Base-by-base conservation (phyloP, 2,797 vertebrate species). In the Chiloscyllium punctatum region DNA sequence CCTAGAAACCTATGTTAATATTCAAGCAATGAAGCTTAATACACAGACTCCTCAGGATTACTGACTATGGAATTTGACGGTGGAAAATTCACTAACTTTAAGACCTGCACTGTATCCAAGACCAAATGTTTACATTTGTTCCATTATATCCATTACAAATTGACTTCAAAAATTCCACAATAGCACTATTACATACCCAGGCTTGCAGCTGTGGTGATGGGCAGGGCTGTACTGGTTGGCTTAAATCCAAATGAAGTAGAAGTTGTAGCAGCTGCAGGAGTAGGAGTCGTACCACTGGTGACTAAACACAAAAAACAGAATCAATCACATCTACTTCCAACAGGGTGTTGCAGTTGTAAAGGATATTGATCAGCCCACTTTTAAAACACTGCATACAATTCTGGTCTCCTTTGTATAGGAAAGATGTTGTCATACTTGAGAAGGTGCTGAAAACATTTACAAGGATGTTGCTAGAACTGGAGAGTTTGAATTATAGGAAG, bases 221-320 rank as follows among this genome's bases (percentile, higher is more conserved):
- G 48, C 48, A 95, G 21, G 48, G 48, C 42, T 95, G 94, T 7
- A 77, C 42, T 51, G 16, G 94, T 95, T 27, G 94, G 71, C 27
- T 95, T 95, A 53, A 95, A 95, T 48, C 94, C 94, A 95, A 95
- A 95, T 13, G 69, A 42, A 77, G 94, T 25, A 72, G 94, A 95
- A 13, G 69, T 13, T 95, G 94, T 11, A 21, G 71, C 53, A 16
- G 71, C 27, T 2, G 71, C 71, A 74, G 71, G 94, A 92, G 42
- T 37, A 42, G 66, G 66, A 92, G 21, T 25, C 3, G 90, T 11
- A 69, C 21, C 18, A 37, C 18, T 92, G 7, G 62, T 42, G n/a
- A 92, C 90, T 92, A 92, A 92, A 69, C 25, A 69, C 66, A 92
- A 69, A 69, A 15, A 69, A 37, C 42, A 69, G 69, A 0, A 11